phyloP scores from a whole-genome alignment of 2,888 invertebrate genomes.

The Thecophora atra region DNA sequence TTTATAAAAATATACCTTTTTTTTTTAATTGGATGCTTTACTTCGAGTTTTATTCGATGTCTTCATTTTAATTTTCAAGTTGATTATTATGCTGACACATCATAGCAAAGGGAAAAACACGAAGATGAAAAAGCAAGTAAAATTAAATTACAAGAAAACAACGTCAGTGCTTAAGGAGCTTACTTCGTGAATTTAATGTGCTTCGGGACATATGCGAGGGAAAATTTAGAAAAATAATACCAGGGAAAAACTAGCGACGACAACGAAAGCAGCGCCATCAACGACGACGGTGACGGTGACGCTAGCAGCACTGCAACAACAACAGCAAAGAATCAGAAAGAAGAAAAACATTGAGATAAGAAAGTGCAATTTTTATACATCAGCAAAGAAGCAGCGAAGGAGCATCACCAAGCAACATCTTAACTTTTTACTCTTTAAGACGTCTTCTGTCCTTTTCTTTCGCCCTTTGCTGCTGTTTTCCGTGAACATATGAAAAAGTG shows the following conservation, averaged over 20 bases:
- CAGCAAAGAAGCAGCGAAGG: too few species aligned
- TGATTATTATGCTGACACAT: too few species aligned
- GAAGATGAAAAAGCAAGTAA: too few species aligned
- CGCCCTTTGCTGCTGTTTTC: neutral
- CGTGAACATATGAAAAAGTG: too few species aligned
- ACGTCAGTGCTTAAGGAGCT: neutral
- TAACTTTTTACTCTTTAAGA: too few species aligned
- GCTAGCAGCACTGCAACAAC: neutral
- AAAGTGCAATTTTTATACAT: neutral
- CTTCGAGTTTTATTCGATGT: too few species aligned
- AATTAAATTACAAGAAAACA: neutral
- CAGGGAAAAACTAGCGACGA: neutral
- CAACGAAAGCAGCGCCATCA: neutral
- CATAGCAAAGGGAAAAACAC: neutral
- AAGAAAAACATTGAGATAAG: neutral
- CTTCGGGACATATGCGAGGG: neutral
- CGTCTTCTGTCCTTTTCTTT: neutral
- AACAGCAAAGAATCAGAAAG: too few species aligned
- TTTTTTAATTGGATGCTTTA: too few species aligned
- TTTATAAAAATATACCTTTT: too few species aligned
- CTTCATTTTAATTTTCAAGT: too few species aligned
- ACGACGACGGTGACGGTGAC: neutral
- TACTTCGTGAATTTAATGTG: neutral
- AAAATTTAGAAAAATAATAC: neutral
- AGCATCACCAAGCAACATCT: too few species aligned